phyloP scores from a whole-genome alignment of 2,888 invertebrate species.

The Apotomis betuletana region DNA sequence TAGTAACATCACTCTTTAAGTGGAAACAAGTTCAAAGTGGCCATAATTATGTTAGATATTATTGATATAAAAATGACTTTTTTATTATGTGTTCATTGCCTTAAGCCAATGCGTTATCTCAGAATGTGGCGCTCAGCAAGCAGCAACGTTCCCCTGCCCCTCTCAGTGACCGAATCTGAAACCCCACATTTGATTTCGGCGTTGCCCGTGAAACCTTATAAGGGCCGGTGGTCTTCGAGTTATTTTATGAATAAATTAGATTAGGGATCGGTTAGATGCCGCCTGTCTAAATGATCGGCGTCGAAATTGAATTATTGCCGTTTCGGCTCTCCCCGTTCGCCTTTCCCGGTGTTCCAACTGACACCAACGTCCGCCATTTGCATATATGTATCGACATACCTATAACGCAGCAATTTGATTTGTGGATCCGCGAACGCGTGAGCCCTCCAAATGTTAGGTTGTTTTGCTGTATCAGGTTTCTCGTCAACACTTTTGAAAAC shows the following conservation, averaged over 20 bases:
- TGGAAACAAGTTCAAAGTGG: too few species aligned
- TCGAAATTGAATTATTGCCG: constrained; percentile 72
- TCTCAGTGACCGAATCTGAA: constrained; percentile 40
- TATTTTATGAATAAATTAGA: constrained; percentile 63
- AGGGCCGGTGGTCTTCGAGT: constrained; percentile 39
- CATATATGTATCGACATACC: constrained; percentile 54
- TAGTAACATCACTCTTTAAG: too few species aligned
- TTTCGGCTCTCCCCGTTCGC: constrained; percentile 50
- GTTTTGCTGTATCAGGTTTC: constrained; percentile 19
- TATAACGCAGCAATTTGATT: constrained; percentile 46
- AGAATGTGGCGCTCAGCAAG: constrained; percentile 40
- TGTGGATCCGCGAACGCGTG: constrained; percentile 16
- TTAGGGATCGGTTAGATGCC: constrained; percentile 49
- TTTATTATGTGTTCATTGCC: not conserved
- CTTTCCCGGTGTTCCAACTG: constrained; percentile 44
- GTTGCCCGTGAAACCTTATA: constrained; percentile 26
- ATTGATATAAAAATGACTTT: not conserved
- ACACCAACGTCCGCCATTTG: constrained; percentile 55
- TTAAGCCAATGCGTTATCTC: constrained; percentile 22
- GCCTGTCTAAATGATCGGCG: constrained; percentile 60
- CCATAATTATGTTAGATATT: too few species aligned
- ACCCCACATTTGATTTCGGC: constrained; percentile 17
- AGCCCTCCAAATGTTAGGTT: not conserved
- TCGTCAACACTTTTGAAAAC: not conserved
- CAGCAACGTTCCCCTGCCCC: constrained; percentile 33